Evolutionary conservation across 2,113 vertebrate genomes (phyloP).

Genomic region (Cyprinodon variegatus): DNA sequence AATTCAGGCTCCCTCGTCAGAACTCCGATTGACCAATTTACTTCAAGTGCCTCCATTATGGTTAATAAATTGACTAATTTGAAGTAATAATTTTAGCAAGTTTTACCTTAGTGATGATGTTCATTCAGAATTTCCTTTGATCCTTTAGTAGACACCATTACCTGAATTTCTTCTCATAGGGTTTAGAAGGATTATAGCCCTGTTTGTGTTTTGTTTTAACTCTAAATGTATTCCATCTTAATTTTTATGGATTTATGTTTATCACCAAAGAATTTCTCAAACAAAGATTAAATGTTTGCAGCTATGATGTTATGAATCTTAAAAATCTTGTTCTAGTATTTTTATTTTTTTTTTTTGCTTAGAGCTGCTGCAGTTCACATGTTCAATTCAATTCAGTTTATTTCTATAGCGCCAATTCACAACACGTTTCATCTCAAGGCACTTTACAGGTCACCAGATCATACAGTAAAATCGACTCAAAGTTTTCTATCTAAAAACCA

Average conservation of each 20-base stretch:
- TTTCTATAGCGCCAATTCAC: too few relatives aligned
- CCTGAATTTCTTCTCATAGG: not conserved
- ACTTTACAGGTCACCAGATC: too few relatives aligned
- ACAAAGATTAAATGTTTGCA: not conserved
- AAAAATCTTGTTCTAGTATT: too few relatives aligned
- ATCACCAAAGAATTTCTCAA: too few relatives aligned
- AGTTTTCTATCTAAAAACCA: too few relatives aligned
- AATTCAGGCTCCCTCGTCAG: conserved; percentile 41
- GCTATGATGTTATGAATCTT: not conserved
- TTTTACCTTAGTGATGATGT: not conserved
- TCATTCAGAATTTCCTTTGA: not conserved
- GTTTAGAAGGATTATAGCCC: not conserved
- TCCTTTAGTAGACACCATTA: not conserved
- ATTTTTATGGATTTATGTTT: too few relatives aligned
- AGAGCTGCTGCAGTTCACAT: not conserved
- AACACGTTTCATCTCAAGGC: too few relatives aligned
- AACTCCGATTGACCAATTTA: conserved; percentile 32
- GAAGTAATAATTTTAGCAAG: not conserved
- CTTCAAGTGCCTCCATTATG: conserved; percentile 22
- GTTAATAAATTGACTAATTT: conserved; percentile 4
- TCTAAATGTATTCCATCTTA: not conserved
- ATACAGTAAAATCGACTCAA: too few relatives aligned
- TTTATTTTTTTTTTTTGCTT: not conserved
- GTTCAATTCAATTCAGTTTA: too few relatives aligned
- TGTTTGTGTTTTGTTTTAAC: not conserved